Conservation (phyloP, 2,888 invertebrate species). For the Nomada hirtipes region DNA sequence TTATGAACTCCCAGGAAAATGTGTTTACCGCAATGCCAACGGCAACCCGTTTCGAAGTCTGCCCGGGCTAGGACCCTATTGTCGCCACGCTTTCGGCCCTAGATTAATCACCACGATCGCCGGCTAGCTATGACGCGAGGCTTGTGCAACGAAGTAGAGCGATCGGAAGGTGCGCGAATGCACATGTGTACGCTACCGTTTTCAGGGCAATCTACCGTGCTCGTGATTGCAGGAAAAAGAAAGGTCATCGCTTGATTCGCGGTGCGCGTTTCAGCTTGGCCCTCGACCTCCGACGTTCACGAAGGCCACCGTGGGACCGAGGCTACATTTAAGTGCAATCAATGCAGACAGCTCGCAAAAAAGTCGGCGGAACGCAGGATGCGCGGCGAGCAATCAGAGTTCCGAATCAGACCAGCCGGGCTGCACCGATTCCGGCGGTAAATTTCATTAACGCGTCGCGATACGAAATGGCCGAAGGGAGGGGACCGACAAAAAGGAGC, state of each 20-base stretch:
- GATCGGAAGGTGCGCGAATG: background rate
- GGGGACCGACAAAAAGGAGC: slow-evolving; percentile 34
- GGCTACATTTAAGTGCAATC: slow-evolving; percentile 27
- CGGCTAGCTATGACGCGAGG: background rate
- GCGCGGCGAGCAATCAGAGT: slow-evolving; percentile 51
- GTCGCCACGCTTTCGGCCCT: background rate
- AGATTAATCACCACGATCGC: too few relatives aligned
- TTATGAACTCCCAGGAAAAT: slow-evolving; percentile 58
- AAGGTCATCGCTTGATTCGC: slow-evolving; percentile 77
- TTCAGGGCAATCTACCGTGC: background rate
- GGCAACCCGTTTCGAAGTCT: background rate
- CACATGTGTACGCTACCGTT: background rate
- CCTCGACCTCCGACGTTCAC: slow-evolving; percentile 33
- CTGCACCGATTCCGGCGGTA: slow-evolving; percentile 38
- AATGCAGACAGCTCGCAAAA: slow-evolving; percentile 60
- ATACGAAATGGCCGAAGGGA: slow-evolving; percentile 28
- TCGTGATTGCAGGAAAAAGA: slow-evolving; percentile 43
- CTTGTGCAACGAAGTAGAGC: background rate
- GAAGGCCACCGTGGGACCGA: slow-evolving; percentile 48
- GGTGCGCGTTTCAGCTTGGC: slow-evolving; percentile 73
- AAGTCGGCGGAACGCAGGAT: slow-evolving; percentile 59
- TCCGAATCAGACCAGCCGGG: slow-evolving; percentile 39
- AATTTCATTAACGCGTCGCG: slow-evolving; percentile 31
- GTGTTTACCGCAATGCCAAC: background rate
- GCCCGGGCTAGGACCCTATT: background rate